Percentiles rank a stretch among this genome's conserved stretches.
Conservation (phyloP, 2,888 invertebrate genomes). For the Emmelina monodactyla region DNA sequence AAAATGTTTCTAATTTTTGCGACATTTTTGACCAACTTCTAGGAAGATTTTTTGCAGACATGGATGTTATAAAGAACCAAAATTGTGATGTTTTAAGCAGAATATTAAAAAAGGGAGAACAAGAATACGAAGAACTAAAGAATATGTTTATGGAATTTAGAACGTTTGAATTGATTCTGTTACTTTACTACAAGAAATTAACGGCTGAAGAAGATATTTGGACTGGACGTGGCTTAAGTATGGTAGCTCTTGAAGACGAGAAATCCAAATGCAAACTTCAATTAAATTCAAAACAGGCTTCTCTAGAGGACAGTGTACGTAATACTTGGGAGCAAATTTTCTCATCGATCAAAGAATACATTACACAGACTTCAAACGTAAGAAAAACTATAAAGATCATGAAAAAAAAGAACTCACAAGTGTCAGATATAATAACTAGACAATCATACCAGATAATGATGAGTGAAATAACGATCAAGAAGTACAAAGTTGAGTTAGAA, state of each 20-base stretch:
- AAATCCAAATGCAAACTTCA: background rate
- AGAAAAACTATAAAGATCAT: background rate
- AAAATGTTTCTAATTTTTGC: background rate
- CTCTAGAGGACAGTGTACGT: background rate
- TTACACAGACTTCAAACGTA: background rate
- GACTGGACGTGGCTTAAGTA: background rate
- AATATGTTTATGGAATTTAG: background rate
- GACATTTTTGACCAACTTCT: background rate
- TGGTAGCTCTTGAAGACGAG: background rate
- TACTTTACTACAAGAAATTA: background rate
- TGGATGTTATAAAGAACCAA: background rate
- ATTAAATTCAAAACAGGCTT: background rate
- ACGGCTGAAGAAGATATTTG: background rate
- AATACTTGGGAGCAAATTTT: background rate
- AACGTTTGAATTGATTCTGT: background rate
- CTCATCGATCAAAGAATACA: background rate
- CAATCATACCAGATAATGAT: background rate
- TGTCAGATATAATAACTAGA: background rate
- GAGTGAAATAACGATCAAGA: background rate
- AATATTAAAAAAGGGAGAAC: background rate
- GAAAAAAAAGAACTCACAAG: background rate
- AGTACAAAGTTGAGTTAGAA: background rate
- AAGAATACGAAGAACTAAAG: background rate
- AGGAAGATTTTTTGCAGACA: background rate
- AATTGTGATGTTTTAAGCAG: background rate